Evolutionary conservation across 2,888 invertebrate species (phyloP), one percentile per base, ranked within the genome.

Genomic region (Gymnoscelis rufifasciata): DNA sequence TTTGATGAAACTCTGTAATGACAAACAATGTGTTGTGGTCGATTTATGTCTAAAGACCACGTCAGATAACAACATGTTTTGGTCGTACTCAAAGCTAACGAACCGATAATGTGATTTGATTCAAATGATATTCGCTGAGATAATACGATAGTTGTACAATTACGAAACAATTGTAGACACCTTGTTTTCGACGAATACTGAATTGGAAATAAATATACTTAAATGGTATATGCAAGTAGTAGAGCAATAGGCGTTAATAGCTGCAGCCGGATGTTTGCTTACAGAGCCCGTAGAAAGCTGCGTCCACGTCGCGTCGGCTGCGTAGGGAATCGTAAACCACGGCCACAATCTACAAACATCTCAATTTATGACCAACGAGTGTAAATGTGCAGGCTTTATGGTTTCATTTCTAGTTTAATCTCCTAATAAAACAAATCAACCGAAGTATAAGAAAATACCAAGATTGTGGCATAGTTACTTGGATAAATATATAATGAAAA

Each of bases 271-370:
- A 84, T 82, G 81, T 81, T 82, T 78, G 71, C 76, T 64, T 72
- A 65, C 70, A 62, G 62, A 64, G 66, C 69, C 73, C 67, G 73
- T 81, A 81, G 83, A 83, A 83, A 83, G 83, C 76, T 72, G 69
- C 62, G 64, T 60, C 62, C 54, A 56, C 55, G n/a, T n/a, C 59
- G 54, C 51, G 63, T 56, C 56, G 62, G 15, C 14, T 33, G 66
- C 62, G 62, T 61, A 64, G 68, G 66, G 71, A 69, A 70, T 73
- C 75, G 76, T 82, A 77, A 81, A 80, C 66, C 64, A 56, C 49
- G 52, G 50, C 54, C 52, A 56, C 58, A 53, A 65, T 63, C 62
- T 56, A 50, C 55, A 49, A 74, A 78, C 73, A 69, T 74, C 78
- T 82, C 71, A 75, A 83, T 82, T 77, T 78, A 79, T 74, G 73